phyloP scores from a whole-genome alignment of 1,140 invertebrate genomes.

The Babylonia areolata region DNA sequence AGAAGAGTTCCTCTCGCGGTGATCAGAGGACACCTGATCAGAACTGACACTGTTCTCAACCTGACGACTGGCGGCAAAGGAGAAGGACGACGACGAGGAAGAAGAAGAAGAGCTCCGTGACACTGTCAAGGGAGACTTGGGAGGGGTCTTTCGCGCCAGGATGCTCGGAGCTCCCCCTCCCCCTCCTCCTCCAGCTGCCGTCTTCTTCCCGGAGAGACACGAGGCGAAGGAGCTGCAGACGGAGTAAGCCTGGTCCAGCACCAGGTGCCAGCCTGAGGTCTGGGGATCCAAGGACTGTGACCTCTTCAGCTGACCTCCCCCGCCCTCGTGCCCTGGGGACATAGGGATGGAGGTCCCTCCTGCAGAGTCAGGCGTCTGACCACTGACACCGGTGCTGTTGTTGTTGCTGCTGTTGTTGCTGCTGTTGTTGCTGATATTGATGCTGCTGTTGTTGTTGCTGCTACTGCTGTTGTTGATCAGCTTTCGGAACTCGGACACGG shows the following conservation, averaged over 20 bases:
- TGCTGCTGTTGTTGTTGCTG: too few relatives aligned
- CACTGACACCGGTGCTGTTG: not conserved
- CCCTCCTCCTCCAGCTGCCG: not conserved
- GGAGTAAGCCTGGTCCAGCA: conserved; percentile 41
- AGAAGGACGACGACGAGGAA: too few relatives aligned
- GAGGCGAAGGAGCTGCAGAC: conserved; percentile 42
- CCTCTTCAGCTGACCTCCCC: conserved; percentile 47
- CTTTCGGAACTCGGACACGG: conserved; percentile 67
- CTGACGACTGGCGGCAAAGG: too few relatives aligned
- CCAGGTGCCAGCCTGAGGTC: conserved; percentile 26
- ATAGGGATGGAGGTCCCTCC: too few relatives aligned
- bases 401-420: too few relatives aligned
- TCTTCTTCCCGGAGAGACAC: not conserved
- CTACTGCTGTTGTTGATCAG: conserved; percentile 60
- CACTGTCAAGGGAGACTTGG: conserved; percentile 23
- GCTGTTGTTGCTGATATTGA: too few relatives aligned
- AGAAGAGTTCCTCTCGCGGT: conserved; percentile 5
- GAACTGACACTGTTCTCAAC: not conserved
- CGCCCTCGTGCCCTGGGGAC: conserved; percentile 35
- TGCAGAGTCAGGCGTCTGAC: too few relatives aligned
- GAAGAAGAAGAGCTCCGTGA: not conserved
- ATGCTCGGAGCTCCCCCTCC: not conserved
- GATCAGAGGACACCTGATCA: not conserved
- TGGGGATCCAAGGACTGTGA: conserved; percentile 1
- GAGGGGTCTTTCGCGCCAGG: conserved; percentile 37